phyloP scores from a whole-genome alignment of 2,888 invertebrate genomes.

The Anticlea derivata region DNA sequence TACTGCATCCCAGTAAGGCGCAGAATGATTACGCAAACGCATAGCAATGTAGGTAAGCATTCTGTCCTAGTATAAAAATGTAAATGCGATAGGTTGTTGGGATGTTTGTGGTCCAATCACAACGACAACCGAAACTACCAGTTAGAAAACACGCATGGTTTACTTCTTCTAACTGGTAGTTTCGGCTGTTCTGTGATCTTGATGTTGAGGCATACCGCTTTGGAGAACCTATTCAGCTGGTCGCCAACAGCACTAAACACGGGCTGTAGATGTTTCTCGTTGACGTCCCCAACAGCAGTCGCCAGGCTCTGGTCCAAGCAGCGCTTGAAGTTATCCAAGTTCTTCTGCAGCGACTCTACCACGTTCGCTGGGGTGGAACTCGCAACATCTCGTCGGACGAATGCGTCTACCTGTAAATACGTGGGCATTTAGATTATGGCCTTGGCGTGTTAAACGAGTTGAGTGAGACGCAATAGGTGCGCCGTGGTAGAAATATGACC shows the following conservation, averaged over 20 bases:
- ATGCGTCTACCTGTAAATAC: slow-evolving; percentile 45
- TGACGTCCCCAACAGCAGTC: slow-evolving; percentile 54
- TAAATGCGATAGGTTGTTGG: too few relatives aligned
- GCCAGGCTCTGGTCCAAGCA: slow-evolving; percentile 65
- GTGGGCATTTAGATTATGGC: too few relatives aligned
- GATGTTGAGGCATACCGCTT: slow-evolving; percentile 49
- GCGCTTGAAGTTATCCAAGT: slow-evolving; percentile 57
- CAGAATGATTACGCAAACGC: slow-evolving; percentile 15
- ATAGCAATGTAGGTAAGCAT: too few relatives aligned
- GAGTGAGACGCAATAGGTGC: too few relatives aligned
- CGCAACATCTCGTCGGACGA: slow-evolving; percentile 48
- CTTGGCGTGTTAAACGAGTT: too few relatives aligned
- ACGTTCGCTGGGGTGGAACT: slow-evolving; percentile 39
- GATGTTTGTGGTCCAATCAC: too few relatives aligned
- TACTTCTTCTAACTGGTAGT: too few relatives aligned
- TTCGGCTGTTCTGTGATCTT: too few relatives aligned
- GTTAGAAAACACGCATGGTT: too few relatives aligned
- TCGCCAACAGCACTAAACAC: slow-evolving; percentile 61
- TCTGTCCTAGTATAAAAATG: too few relatives aligned
- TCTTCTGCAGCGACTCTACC: slow-evolving; percentile 53
- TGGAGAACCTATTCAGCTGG: slow-evolving; percentile 61
- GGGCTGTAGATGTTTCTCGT: slow-evolving; percentile 64
- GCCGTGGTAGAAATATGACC: too few relatives aligned
- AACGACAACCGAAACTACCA: too few relatives aligned
- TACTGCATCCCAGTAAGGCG: slow-evolving; percentile 8